phyloP scores from a whole-genome alignment of 2,797 vertebrate genomes.

The Ciconia nigra region DNA sequence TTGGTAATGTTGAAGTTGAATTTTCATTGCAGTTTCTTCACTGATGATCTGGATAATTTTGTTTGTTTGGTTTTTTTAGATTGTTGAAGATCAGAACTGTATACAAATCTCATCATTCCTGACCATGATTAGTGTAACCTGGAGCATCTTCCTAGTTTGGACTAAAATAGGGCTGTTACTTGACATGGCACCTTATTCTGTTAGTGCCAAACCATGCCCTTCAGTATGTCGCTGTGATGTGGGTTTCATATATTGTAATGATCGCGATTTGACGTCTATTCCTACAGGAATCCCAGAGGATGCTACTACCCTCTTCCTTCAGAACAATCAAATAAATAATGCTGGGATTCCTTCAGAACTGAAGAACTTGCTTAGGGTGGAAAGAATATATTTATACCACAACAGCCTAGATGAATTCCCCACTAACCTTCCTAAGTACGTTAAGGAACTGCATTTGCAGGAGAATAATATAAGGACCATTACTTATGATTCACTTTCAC shows the following conservation, averaged over 20 bases:
- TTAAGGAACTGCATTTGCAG: conserved; percentile 98
- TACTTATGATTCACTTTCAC: conserved; percentile 92
- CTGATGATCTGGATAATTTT: conserved; percentile 58
- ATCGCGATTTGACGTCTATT: conserved; percentile 96
- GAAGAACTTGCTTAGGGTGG: conserved; percentile 87
- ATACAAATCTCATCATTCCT: conserved; percentile 78
- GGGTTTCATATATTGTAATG: conserved; percentile 99
- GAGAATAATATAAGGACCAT: conserved; percentile 99
- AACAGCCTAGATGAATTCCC: conserved; percentile 99
- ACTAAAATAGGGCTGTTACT: conserved; percentile 92
- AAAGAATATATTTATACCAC: conserved; percentile 98
- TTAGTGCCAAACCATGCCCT: conserved; percentile 92
- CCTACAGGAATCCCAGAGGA: conserved; percentile 94
- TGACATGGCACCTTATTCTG: conserved; percentile 86
- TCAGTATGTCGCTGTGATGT: conserved; percentile 93
- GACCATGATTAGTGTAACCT: conserved; percentile 92
- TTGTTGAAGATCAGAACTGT: conserved; percentile 79
- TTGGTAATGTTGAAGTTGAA: conserved; percentile 33
- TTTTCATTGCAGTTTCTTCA: conserved; percentile 44
- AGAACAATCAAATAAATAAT: conserved; percentile 99
- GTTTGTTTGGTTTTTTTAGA: conserved; percentile 80
- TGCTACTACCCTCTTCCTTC: conserved; percentile 97
- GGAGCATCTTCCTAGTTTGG: conserved; percentile 91
- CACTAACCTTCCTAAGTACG: conserved; percentile 92
- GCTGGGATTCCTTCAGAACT: conserved; percentile 95